Base-by-base conservation (phyloP, 2,888 invertebrate species). In the Argyra leucocephala region DNA sequence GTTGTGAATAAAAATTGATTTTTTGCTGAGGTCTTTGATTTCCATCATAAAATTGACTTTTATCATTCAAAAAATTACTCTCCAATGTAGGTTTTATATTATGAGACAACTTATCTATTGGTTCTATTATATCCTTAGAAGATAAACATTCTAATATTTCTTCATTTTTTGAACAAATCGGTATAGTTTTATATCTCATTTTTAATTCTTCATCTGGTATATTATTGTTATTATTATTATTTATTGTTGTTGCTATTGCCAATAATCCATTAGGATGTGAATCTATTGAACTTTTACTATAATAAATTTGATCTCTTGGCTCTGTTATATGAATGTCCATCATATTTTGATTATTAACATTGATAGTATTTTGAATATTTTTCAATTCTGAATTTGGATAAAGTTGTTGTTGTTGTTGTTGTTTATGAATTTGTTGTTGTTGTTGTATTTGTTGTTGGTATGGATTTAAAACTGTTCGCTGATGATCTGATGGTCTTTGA, bases 401-500 rank as follows among this genome's bases (percentile, higher is more conserved):
- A 15, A 5, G 9, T 48, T 48, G 9, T 48, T 48, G 48, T n/a
- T 9, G 15, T 37, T 37, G 37, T 37, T 37, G 37, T 12, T 48
- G 48, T 12, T 57, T 9, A 21, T 59, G 22, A 59, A 23, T 15
- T 23, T 7, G 10, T 59, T 23, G 1, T 59, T 22, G 10, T 15
- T 59, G 59, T 64, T 22, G 60, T 21, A 24, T 18, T 22, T 18
- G 18, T 61, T 23, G 58, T 58, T 61, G 23, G 12, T 48, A 36
- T 57, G 23, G 62, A 18, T 10, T 18, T 61, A 31, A 31, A 10
- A 7, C 5, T 7, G 31, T 31, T 31, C 12, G 31, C 12, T 31
- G 31, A 31, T 31, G 15, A 15, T 48, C 48, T 48, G 15, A 48
- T 12, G n/a, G 18, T 48, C 18, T 48, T 48, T 48, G 31, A 31